phyloP scores from a whole-genome alignment of 2,113 vertebrate genomes.

The Suricata suricatta region DNA sequence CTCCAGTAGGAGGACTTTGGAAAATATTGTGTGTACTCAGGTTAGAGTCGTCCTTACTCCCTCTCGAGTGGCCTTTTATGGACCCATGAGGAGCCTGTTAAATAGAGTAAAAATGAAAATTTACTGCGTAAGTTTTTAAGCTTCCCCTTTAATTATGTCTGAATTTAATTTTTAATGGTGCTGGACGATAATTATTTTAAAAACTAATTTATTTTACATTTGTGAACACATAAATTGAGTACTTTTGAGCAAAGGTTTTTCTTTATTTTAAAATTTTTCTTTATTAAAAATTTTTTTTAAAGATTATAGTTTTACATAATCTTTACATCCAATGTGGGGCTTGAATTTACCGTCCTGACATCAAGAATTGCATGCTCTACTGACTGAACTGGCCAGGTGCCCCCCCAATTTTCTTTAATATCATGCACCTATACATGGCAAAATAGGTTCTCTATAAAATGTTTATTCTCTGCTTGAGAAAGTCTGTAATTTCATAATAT shows the following conservation, averaged over 20 bases:
- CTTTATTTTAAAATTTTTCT: background rate
- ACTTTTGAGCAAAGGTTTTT: background rate
- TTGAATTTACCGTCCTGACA: background rate
- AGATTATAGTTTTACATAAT: background rate
- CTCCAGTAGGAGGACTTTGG: background rate
- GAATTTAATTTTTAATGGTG: constrained; percentile 2
- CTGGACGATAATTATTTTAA: background rate
- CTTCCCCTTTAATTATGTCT: background rate
- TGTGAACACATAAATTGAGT: background rate
- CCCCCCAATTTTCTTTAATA: background rate
- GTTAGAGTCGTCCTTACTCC: background rate
- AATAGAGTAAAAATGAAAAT: constrained; percentile 12
- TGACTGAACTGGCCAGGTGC: background rate
- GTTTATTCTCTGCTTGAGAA: constrained; percentile 18
- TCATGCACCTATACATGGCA: background rate
- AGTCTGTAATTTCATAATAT: background rate
- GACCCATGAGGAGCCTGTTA: background rate
- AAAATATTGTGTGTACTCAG: background rate
- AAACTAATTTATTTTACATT: background rate
- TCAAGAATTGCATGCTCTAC: background rate
- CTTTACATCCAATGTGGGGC: background rate
- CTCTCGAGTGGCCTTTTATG: background rate
- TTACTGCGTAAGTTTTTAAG: background rate
- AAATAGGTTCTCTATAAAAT: background rate
- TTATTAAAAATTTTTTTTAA: background rate